A percentile compares a stretch with the other conserved stretches of the same genome.
phyloP scores from a whole-genome alignment of 2,797 vertebrate genomes.

The Cynodonichthys magdalenae region DNA sequence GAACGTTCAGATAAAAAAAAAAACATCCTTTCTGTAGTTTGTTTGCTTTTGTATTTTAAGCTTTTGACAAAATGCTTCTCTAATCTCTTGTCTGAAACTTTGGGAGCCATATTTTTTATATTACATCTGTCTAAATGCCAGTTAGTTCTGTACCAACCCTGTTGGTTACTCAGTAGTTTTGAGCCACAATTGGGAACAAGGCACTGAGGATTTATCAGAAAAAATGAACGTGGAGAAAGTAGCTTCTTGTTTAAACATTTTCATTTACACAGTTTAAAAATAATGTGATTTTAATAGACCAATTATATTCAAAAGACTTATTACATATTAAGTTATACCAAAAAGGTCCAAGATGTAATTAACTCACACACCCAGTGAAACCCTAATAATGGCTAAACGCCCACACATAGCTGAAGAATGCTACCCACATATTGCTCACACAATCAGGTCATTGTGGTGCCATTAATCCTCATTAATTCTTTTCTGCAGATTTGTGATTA shows the following conservation, averaged over 20 bases:
- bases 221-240: conserved; percentile 9
- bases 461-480: conserved; percentile 30
- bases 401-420: conserved; percentile 7
- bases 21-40: conserved; percentile 10
- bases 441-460: conserved; percentile 24
- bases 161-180: not conserved
- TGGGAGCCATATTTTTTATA: conserved; percentile 16
- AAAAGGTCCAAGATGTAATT: conserved; percentile 42
- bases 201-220: not conserved
- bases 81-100: conserved; percentile 22
- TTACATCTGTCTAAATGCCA: conserved; percentile 13
- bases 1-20: conserved; percentile 42
- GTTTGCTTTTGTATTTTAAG: conserved; percentile 26
- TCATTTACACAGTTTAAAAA: conserved; percentile 20
- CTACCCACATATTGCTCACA: conserved; percentile 8
- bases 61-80: conserved; percentile 24
- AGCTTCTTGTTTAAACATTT: conserved; percentile 26
- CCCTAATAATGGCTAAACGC: conserved; percentile 19
- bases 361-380: conserved; percentile 38
- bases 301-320: conserved; percentile 39
- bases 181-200: conserved; percentile 4
- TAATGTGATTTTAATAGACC: conserved; percentile 33
- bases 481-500: not conserved
- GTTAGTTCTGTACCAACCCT: not conserved
- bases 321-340: conserved; percentile 34